Evolutionary conservation across 1,140 invertebrate species (phyloP), one percentile per base, ranked within the genome.

Genomic region (Mesaphorura yosii): DNA sequence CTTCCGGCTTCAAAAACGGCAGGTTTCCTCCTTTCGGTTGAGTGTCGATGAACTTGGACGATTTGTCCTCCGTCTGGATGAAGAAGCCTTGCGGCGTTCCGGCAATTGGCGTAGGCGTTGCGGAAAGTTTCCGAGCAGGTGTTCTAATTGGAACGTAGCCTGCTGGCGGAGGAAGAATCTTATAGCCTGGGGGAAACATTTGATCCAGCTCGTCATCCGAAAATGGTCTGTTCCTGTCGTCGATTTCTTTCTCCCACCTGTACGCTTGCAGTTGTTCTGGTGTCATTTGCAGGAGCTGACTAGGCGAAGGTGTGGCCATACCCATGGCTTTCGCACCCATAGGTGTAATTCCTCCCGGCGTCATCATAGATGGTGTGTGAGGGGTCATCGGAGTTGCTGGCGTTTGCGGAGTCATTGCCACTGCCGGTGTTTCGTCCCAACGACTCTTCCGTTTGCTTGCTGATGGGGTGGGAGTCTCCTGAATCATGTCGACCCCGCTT

Each of bases 1-100:
- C 96, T 73, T 99, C 96, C 0, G 95, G 95, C 70, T 99, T 99
- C 78, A 99, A 86, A 67, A 98, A 93, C 17, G 96, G 95, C 48
- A 99, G 73, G 74, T 98, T 96, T 29, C 78, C 81, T 41, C 78
- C 79, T 70, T 96, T 95, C 0, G 95, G 95, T 70, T 99, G 95
- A 67, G 92, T 90, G 66, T 98, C 94, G 42, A 95, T 79, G 66
- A 92, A 86, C 66, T 90, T 86, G 28, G 86, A 81, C 34, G 78
- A 80, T 72, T 78, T 81, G 69, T 88, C 87, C 70, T 88, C 85
- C 31, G 66, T 64, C 73, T 97, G 90, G 62, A 96, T 97, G 66
- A 93, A 93, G 73, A 99, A 99, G 22, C 94, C 94, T 63, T 86
- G 81, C 2, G 89, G 89, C 4, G 87, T 91, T 50, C 83, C 84